Percentiles rank a stretch among this genome's conserved stretches.
These are phyloP conservation scores for Stigmatopora nigra DNA, from an alignment of 2,113 vertebrate species.

Conservation along the genomic window DNA sequence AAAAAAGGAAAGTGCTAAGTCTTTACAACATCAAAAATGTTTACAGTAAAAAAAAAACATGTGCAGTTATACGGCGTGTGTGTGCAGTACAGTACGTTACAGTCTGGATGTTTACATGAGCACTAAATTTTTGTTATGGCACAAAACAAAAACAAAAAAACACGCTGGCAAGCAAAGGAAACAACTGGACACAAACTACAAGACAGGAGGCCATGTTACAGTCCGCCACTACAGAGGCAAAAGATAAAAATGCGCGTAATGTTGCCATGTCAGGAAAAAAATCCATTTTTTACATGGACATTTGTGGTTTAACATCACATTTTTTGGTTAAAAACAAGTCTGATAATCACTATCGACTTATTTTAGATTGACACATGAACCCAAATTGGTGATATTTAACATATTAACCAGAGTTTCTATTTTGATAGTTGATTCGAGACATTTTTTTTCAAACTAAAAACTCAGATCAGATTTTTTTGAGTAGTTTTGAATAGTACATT, in stretches of 20 bases:
- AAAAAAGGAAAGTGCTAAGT: constrained; percentile 55
- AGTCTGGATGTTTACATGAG: constrained; percentile 59
- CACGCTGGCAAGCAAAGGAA: constrained; percentile 54
- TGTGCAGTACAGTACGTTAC: constrained; percentile 64
- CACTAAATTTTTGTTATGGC: constrained; percentile 45
- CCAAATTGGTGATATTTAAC: too few relatives aligned
- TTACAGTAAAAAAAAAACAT: constrained; percentile 43
- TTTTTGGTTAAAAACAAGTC: too few relatives aligned
- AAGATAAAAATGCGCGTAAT: constrained; percentile 24
- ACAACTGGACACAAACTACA: constrained; percentile 42
- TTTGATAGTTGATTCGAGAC: too few relatives aligned
- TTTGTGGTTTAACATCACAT: too few relatives aligned
- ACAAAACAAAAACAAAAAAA: constrained; percentile 40
- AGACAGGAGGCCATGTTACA: constrained; percentile 21
- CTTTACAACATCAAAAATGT: constrained; percentile 54
- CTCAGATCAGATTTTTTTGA: too few relatives aligned
- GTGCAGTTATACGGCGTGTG: constrained; percentile 56
- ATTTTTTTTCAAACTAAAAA: too few relatives aligned
- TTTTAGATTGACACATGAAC: too few relatives aligned
- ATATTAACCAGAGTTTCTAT: too few relatives aligned
- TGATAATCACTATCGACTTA: too few relatives aligned
- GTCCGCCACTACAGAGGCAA: constrained; percentile 44
- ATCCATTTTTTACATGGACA: too few relatives aligned
- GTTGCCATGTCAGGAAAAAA: too few relatives aligned
- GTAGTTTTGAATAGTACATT: too few relatives aligned